Evolutionary conservation across 2,797 vertebrate species (phyloP), one percentile per base, ranked within the genome.

Genomic region (Enteromius fasciolatus): DNA sequence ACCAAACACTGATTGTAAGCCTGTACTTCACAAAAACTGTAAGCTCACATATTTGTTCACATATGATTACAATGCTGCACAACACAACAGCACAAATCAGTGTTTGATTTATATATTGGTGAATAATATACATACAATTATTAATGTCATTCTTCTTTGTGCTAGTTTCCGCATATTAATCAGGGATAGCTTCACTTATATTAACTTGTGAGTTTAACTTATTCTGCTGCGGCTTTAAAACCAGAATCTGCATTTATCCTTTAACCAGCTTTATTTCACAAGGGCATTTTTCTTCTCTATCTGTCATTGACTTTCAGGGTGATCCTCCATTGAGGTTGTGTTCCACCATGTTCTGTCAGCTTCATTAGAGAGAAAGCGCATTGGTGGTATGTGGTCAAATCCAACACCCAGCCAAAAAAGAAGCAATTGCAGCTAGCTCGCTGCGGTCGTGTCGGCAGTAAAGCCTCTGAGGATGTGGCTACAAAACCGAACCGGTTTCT

Each of bases 371-470:
- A 8, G 76, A 76, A 79, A 78, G 74, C 25, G 25, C 68, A 63
- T 79, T n/a, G 50, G 46, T 78, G 72, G 81, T 83, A 78, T 87
- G 78, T 83, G 84, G 84, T 79, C 78, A 78, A 75, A 72, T 41
- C 14, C 77, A 66, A 23, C 36, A 59, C 33, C 46, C 72, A 54
- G 74, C 33, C 64, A 75, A 18, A 74, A 85, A 61, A 75, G 66
- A 74, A 63, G 39, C 52, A 70, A 70, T 64, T 63, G 41, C 48
- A 4, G 41, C 31, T 6, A 3, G 17, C 80, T 76, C 41, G 33
- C 63, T 81, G 81, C 33, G 77, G 76, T 69, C 41, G 61, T 73
- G 81, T 85, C 67, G 23, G 70, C 46, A 48, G 76, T 36, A 72
- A 36, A 41, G 46, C 78, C 48, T 78, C 36, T 57, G 25, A 80